Conservation (phyloP, 2,888 invertebrate species). For the Lasioglossum villosulum region DNA sequence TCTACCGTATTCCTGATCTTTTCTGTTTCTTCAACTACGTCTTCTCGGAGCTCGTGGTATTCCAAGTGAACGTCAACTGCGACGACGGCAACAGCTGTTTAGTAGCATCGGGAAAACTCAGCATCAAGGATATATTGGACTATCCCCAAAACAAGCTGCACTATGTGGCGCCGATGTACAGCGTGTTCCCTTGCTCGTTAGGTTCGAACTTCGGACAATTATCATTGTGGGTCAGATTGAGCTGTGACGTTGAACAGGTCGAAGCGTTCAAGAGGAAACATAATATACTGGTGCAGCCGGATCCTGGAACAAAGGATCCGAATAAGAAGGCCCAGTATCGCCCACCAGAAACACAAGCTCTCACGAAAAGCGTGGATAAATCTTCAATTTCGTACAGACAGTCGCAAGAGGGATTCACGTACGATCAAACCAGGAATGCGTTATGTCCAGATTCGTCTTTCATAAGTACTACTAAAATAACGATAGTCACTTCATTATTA, state of each 20-base stretch:
- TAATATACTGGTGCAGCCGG: constrained; percentile 20
- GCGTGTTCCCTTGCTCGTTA: constrained; percentile 60
- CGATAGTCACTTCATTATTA: not conserved
- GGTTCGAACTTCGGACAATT: constrained; percentile 75
- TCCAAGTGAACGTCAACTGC: constrained; percentile 72
- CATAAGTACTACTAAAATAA: not conserved
- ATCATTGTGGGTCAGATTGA: constrained; percentile 77
- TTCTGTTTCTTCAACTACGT: constrained; percentile 74
- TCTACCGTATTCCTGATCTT: constrained; percentile 75
- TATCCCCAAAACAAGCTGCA: constrained; percentile 79
- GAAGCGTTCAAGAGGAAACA: constrained; percentile 69
- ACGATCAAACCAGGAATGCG: not conserved
- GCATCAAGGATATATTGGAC: constrained; percentile 76
- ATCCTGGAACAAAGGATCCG: fast-evolving
- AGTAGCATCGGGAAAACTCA: constrained; percentile 73
- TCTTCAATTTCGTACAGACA: fast-evolving
- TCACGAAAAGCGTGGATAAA: fast-evolving
- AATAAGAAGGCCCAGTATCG: fast-evolving
- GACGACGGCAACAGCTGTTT: constrained; percentile 53
- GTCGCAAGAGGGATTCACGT: not conserved
- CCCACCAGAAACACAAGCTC: fast-evolving
- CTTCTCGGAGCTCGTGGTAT: constrained; percentile 65
- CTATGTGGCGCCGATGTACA: constrained; percentile 74
- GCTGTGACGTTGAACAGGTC: constrained; percentile 75
- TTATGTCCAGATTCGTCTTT: not conserved